These are phyloP conservation scores for Holothuria scabra DNA, from an alignment of 53 echinoderm and acorn worm species.

Conservation along the genomic window DNA sequence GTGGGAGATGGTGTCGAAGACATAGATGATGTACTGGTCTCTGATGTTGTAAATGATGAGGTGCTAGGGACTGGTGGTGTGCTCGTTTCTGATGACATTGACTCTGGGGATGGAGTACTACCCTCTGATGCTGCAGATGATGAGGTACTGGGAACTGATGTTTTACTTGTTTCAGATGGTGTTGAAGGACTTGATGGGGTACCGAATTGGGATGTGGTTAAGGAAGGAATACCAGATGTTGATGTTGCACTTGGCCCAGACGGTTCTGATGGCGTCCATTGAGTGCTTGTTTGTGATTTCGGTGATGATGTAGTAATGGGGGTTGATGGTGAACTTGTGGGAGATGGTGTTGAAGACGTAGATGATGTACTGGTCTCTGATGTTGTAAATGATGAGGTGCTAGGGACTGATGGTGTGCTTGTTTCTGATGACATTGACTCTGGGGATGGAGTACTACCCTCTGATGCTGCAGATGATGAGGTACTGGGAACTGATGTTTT, in stretches of 20 bases:
- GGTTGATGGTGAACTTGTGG: background rate
- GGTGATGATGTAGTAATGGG: too few relatives aligned
- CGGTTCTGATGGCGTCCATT: too few relatives aligned
- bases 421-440: slow-evolving; percentile 11
- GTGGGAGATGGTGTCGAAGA: background rate
- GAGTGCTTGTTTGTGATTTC: too few relatives aligned
- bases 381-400: background rate
- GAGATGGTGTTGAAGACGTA: background rate
- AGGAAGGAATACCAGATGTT: too few relatives aligned
- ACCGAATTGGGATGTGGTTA: too few relatives aligned
- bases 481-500: background rate
- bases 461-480: background rate
- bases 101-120: background rate
- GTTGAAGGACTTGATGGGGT: background rate
- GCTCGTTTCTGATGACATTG: background rate
- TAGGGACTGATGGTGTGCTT: slow-evolving; percentile 31
- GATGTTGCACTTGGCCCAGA: too few relatives aligned
- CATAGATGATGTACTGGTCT: background rate
- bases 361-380: background rate
- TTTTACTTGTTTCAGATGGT: background rate
- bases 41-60: too few relatives aligned
- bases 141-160: too few relatives aligned
- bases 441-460: background rate
- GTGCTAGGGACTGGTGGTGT: slow-evolving; percentile 25
- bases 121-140: too few relatives aligned